Base-by-base conservation (phyloP, 2,113 vertebrate genomes). In the Pheucticus melanocephalus region DNA sequence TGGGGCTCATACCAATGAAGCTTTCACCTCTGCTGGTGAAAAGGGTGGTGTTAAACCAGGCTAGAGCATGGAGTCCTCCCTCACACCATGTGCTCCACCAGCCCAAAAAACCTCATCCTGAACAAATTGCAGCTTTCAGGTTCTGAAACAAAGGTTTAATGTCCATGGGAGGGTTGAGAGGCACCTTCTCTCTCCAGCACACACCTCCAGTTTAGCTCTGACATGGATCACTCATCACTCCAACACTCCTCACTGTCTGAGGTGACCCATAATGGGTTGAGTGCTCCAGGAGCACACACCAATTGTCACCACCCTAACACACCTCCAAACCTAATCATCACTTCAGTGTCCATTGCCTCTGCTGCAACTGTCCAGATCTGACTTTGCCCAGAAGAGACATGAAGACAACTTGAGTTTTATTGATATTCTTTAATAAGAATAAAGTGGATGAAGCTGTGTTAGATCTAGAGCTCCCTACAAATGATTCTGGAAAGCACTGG, bases 1-100 rank as follows among this genome's bases (percentile, higher is more conserved):
- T 2, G 3, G 10, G 24, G 40, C 10, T 86, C n/a, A 19, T 0
- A 24, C 5, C 51, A 76, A 72, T 0, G 4, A 39, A 60, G 12
- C 8, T 56, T 53, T 24, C 31, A 53, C 9, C 10, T 28, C 45
- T 28, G 3, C 10, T 23, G 37, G 9, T 23, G 23, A 31, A n/a
- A 40, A 61, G 25, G 13, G 2, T 13, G 17, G 10, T 57, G 60
- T 40, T 5, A 65, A 77, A 33, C 28, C 63, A 30, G 25, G 25
- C 21, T 54, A 16, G 8, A 27, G 3, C 1, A 2, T 1, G 9
- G 10, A 79, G 17, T 14, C 10, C 10, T 40, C 31, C 42, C 30
- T 48, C 40, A 65, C 0, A 3, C 9, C 2, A 42, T 0, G 1
- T 6, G 12, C 12, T 80, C 28, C 39, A 73, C 15, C 23, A 23